Conservation (phyloP, 2,113 vertebrate species). For the Bambusicola thoracicus region DNA sequence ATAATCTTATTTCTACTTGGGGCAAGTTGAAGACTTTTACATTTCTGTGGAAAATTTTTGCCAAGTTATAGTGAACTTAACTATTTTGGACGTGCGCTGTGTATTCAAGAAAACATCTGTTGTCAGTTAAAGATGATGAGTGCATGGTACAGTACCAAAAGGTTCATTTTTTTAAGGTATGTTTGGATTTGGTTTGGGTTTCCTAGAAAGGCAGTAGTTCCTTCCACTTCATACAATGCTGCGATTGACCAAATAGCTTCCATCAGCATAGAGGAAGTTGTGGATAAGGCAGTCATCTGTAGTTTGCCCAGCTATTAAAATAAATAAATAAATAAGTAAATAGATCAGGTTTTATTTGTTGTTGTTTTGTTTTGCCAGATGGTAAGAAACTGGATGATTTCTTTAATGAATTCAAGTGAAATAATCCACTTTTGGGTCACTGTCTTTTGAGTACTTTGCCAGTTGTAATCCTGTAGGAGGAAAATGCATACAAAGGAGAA, state of each 20-base stretch:
- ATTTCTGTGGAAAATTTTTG: not conserved
- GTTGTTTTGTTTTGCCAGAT: not conserved
- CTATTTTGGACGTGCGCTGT: not conserved
- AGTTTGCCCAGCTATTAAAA: not conserved
- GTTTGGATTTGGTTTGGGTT: not conserved
- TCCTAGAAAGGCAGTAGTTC: not conserved
- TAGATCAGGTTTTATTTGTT: no score
- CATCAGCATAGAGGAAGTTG: not conserved
- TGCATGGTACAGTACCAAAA: not conserved
- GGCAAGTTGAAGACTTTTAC: not conserved
- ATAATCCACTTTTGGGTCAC: not conserved
- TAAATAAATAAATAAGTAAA: no score
- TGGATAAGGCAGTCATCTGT: not conserved
- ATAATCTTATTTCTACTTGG: not conserved
- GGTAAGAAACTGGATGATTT: not conserved
- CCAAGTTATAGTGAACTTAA: not conserved
- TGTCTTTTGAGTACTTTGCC: not conserved
- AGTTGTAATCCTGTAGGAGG: not conserved
- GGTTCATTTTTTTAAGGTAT: not conserved
- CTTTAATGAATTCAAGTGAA: not conserved
- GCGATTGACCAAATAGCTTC: not conserved
- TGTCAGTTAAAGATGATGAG: not conserved
- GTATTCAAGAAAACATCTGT: not conserved
- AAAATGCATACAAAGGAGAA: not conserved
- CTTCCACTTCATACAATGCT: not conserved